Evolutionary conservation across 2,888 invertebrate genomes (phyloP), one percentile per base, ranked within the genome.

Genomic region (Mystacides longicornis): DNA sequence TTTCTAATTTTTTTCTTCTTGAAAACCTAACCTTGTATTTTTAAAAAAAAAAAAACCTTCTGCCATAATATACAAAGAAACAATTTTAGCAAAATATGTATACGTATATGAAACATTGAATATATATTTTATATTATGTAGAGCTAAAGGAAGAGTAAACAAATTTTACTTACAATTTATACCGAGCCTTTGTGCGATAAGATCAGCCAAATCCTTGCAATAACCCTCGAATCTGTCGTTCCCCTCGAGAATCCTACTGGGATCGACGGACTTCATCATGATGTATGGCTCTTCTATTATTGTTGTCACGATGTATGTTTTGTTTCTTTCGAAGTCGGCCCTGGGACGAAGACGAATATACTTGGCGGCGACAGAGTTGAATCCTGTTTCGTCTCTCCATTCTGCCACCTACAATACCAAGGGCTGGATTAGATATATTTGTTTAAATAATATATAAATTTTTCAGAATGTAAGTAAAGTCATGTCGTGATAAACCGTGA

Each of bases 241-340:
- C 52, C 87, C 89, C 45, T 74, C 74, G 42, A 83, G 69, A 51
- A 78, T 77, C 65, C 85, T 82, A 18, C 82, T 83, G 7, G 80
- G 77, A 56, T 85, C 85, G 2, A 83, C 77, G 57, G 80, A 79
- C 65, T 83, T 84, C 63, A 81, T 70, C 88, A 91, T 92, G 65
- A 93, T 83, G 67, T 91, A 94, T 0, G 93, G 93, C 65, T 92
- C 92, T 71, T 93, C 92, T 66, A 92, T 75, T 58, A 92, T 83
- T 2, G 90, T 88, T 14, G 91, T 88, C n/a, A 94, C 86, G 58
- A 90, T 82, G 66, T 91, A 93, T 0, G 93, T 93, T 67, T 82
- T 85, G 68, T 93, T 93, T 61, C 82, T 84, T 63, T 89, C 88
- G 62, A 88, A 85, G 57, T 86, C 84, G 2, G 81, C 74, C 16